Evolutionary conservation across 2,113 vertebrate species (phyloP).

Genomic region (Morphnarchus princeps): DNA sequence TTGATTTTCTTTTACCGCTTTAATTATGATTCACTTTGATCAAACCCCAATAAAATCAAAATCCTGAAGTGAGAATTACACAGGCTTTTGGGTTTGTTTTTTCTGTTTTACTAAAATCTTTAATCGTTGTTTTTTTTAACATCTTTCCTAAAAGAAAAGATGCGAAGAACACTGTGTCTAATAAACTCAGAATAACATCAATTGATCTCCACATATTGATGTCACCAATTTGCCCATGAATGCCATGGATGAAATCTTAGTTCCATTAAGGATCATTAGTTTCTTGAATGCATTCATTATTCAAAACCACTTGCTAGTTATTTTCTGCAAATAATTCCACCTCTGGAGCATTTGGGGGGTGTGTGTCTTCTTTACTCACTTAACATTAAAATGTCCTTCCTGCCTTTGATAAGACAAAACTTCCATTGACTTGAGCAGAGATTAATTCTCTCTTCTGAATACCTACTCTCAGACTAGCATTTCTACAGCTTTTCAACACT

Average conservation of each 20-base stretch:
- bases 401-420: not conserved
- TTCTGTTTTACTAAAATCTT: not conserved
- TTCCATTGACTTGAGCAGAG: not conserved
- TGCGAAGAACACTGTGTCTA: not conserved
- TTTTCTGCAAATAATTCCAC: not conserved
- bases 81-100: not conserved
- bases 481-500: not conserved
- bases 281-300: constrained; percentile 9
- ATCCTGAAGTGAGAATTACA: not conserved
- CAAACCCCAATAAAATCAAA: not conserved
- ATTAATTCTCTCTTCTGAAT: not conserved
- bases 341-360: not conserved
- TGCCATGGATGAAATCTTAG: not conserved
- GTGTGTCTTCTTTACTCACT: not conserved
- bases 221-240: not conserved
- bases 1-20: not conserved
- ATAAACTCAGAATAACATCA: not conserved
- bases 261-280: not conserved
- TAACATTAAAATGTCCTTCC: not conserved
- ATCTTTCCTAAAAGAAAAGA: not conserved
- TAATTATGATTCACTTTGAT: not conserved
- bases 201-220: not conserved
- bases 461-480: not conserved
- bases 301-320: not conserved
- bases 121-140: not conserved